These are phyloP conservation scores for Gnathonemus longibarbis DNA, from an alignment of 2,113 vertebrate genomes.

Conservation along the genomic window DNA sequence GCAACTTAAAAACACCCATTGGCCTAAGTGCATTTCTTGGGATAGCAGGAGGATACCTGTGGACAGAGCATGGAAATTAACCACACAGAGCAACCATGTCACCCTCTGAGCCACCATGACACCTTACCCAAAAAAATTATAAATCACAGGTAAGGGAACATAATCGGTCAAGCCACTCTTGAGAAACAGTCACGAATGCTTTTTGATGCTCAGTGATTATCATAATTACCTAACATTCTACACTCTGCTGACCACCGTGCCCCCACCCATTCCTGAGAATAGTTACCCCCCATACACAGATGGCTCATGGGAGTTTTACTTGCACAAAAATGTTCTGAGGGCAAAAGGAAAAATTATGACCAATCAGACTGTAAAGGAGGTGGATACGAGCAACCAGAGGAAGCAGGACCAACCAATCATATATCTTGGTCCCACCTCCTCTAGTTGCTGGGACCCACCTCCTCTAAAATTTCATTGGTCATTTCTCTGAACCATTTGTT, in stretches of 20 bases:
- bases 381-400: too few species aligned
- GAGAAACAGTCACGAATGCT: not conserved
- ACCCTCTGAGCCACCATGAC: not conserved
- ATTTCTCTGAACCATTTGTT: too few species aligned
- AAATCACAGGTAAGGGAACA: not conserved
- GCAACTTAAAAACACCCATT: not conserved
- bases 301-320: too few species aligned
- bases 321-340: too few species aligned
- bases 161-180: not conserved
- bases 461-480: too few species aligned
- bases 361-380: too few species aligned
- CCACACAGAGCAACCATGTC: not conserved
- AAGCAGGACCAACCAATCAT: too few species aligned
- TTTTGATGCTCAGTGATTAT: not conserved
- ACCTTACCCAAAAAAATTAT: not conserved
- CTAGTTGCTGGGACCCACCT: too few species aligned
- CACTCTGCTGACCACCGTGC: not conserved
- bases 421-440: too few species aligned
- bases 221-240: not conserved
- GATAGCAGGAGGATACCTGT: not conserved
- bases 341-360: too few species aligned
- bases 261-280: not conserved
- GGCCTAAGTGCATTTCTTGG: not conserved
- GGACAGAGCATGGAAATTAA: not conserved
- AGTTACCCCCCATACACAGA: not conserved